Percentiles rank a stretch among this genome's conserved stretches.
Conservation (phyloP, 37 sponge, comb jelly and placozoan genomes). For the Cladorhizidae sp. region DNA sequence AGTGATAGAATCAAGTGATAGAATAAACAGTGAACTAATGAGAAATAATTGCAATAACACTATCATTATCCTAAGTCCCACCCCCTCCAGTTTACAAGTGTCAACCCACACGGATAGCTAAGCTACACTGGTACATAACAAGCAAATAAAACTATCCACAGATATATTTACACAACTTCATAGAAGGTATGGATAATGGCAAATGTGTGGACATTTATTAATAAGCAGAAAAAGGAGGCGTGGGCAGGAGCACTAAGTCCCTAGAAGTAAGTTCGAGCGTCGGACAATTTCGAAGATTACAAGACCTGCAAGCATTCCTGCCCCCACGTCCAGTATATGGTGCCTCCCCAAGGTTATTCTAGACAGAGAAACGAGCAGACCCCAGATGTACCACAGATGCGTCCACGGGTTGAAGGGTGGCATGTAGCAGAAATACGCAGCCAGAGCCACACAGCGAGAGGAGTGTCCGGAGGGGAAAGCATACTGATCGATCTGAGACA, state of each 20-base stretch:
- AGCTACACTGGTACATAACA: no score
- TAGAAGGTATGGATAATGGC: no score
- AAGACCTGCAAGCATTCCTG: slow-evolving; percentile 68
- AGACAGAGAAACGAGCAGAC: slow-evolving; percentile 63
- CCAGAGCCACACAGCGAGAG: slow-evolving; percentile 76
- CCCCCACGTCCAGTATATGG: slow-evolving; percentile 71
- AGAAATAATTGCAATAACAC: no score
- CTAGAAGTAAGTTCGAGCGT: slow-evolving; percentile 16
- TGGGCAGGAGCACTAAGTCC: neutral
- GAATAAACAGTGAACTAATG: no score
- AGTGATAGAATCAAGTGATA: no score
- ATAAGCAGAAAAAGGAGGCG: no score
- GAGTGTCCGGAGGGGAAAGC: slow-evolving; percentile 96
- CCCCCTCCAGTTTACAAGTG: no score
- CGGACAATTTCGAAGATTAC: slow-evolving; percentile 44
- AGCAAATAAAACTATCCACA: no score
- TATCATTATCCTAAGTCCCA: no score
- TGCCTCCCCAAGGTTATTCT: slow-evolving; percentile 79
- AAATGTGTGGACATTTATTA: no score
- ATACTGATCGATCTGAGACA: slow-evolving; percentile 75
- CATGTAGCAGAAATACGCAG: slow-evolving; percentile 62
- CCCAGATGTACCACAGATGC: slow-evolving; percentile 76
- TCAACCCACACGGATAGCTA: no score
- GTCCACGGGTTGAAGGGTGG: slow-evolving; percentile 50
- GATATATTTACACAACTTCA: no score